These are phyloP conservation scores for Ranitomeya imitator DNA, from an alignment of 2,113 vertebrate genomes.

Conservation along the genomic window DNA sequence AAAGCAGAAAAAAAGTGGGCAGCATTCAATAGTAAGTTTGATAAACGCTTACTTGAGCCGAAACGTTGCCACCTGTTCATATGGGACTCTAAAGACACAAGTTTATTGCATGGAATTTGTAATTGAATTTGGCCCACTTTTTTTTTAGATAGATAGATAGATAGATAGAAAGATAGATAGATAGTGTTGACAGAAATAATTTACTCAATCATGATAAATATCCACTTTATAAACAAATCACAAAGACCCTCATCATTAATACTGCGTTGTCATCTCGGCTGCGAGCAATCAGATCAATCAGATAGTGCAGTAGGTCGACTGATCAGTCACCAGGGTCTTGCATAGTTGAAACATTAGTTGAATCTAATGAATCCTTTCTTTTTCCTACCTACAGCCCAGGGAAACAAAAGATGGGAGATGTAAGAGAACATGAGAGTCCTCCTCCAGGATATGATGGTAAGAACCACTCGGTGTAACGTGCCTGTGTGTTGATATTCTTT, in stretches of 20 bases:
- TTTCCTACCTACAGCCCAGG: not conserved
- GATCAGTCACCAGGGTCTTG: not conserved
- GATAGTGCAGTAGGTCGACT: too few relatives aligned
- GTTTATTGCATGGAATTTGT: too few relatives aligned
- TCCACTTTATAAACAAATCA: too few relatives aligned
- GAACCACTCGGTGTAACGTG: not conserved
- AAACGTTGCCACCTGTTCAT: too few relatives aligned
- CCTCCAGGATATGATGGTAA: not conserved
- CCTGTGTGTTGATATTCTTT: not conserved
- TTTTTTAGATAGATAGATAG: not conserved
- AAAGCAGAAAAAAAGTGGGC: too few relatives aligned
- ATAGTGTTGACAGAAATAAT: not conserved
- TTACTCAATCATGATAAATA: too few relatives aligned
- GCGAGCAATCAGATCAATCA: not conserved
- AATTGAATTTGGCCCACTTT: too few relatives aligned
- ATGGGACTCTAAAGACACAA: too few relatives aligned
- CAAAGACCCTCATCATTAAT: too few relatives aligned
- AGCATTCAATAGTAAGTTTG: too few relatives aligned
- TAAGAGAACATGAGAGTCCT: not conserved
- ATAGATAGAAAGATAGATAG: constrained; percentile 4
- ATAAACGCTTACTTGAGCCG: too few relatives aligned
- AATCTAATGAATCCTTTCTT: not conserved
- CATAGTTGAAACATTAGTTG: not conserved
- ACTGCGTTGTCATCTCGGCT: too few relatives aligned
- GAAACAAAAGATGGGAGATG: not conserved